phyloP scores from a whole-genome alignment of 2,888 invertebrate species.

The Luffia ferchaultella region DNA sequence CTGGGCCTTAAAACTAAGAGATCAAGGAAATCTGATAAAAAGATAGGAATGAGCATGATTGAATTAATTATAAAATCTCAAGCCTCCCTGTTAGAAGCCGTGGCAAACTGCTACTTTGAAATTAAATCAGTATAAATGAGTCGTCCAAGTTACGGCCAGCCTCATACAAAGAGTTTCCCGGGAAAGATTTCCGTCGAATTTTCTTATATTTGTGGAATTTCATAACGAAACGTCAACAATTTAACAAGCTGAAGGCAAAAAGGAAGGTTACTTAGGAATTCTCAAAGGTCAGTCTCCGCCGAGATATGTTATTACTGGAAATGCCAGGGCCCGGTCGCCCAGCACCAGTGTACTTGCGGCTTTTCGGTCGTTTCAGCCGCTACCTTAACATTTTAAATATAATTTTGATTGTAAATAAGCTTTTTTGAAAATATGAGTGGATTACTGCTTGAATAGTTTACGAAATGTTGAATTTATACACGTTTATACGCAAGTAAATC shows the following conservation, averaged over 20 bases:
- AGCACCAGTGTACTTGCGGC: too few species aligned
- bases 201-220: constrained; percentile 34
- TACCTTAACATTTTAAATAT: too few species aligned
- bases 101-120: not conserved
- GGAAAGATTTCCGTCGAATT: constrained; percentile 11
- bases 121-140: not conserved
- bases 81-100: too few species aligned
- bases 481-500: too few species aligned
- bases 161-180: constrained; percentile 2
- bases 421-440: too few species aligned
- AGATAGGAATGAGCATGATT: too few species aligned
- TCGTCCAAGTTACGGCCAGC: not conserved
- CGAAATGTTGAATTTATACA: too few species aligned
- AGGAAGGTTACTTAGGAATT: constrained; percentile 25
- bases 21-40: too few species aligned
- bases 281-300: constrained; percentile 22
- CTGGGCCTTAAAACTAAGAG: too few species aligned
- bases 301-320: constrained; percentile 16
- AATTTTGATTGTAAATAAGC: too few species aligned
- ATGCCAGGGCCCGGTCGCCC: not conserved
- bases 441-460: too few species aligned
- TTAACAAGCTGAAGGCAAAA: constrained; percentile 25
- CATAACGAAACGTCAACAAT: constrained; percentile 31
- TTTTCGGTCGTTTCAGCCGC: not conserved
- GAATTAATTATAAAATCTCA: too few species aligned